Conservation (phyloP, 2,113 vertebrate genomes). For the Lasiurus borealis region DNA sequence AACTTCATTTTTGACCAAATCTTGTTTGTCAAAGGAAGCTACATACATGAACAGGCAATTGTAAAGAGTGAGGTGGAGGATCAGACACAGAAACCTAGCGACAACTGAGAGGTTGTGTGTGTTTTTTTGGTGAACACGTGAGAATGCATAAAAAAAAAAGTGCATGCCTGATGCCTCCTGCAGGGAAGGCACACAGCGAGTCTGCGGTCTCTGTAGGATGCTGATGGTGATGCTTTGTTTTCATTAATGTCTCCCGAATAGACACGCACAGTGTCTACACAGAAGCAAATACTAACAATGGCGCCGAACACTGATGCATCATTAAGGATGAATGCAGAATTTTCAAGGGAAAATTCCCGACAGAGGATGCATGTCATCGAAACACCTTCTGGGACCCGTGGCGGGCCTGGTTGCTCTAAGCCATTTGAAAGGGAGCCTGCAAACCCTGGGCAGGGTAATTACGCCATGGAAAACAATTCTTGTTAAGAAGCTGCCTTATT, state of each 20-base stretch:
- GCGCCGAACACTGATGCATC: background rate
- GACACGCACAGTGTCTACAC: background rate
- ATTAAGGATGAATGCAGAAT: constrained; percentile 42
- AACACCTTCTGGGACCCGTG: background rate
- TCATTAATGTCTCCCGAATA: constrained; percentile 35
- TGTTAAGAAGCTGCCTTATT: constrained; percentile 68
- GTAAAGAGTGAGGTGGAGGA: background rate
- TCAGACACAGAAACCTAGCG: too few relatives aligned
- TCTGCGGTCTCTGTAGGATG: background rate
- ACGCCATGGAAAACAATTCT: constrained; percentile 60
- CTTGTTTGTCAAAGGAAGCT: background rate
- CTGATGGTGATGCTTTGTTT: constrained; percentile 37
- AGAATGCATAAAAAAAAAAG: background rate
- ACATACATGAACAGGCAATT: background rate
- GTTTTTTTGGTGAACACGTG: background rate
- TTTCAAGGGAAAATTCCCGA: background rate
- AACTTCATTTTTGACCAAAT: background rate
- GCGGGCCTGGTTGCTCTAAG: background rate
- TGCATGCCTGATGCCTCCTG: background rate
- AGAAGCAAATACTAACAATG: constrained; percentile 34
- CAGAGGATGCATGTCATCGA: background rate
- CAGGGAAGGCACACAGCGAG: background rate
- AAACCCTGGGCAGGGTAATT: constrained; percentile 67
- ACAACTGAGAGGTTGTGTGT: background rate
- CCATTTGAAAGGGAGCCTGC: constrained; percentile 53